Evolutionary conservation across 2,797 vertebrate species (phyloP).

Genomic region (Enoplosus armatus): DNA sequence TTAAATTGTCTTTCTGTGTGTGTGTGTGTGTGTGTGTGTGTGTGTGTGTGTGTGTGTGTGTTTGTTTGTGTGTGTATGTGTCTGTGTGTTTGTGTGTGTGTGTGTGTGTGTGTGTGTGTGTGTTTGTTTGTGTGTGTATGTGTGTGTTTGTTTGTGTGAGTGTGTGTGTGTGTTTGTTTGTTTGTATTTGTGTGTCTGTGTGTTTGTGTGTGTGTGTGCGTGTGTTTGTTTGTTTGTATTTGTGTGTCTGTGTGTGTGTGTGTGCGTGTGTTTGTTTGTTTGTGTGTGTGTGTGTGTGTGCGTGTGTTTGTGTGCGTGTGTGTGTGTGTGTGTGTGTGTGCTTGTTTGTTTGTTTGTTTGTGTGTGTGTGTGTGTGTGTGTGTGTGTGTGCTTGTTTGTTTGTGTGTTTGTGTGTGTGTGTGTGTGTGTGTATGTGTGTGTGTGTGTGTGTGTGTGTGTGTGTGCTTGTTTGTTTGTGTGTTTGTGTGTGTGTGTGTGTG

Average conservation of each 20-base stretch:
- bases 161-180: not conserved
- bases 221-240: constrained; percentile 26
- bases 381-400: not conserved
- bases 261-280: not conserved
- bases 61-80: constrained; percentile 3
- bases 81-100: constrained; percentile 26
- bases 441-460: constrained; percentile 6
- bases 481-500: constrained; percentile 33
- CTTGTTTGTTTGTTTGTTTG: constrained; percentile 27
- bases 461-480: constrained; percentile 28
- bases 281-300: constrained; percentile 4
- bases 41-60: no score
- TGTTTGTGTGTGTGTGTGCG: constrained; percentile 4
- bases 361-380: constrained; percentile 33
- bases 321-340: constrained; percentile 6
- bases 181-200: no score
- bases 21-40: constrained; percentile 6
- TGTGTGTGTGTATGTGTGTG: no score
- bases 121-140: constrained; percentile 54
- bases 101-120: constrained; percentile 38
- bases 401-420: constrained; percentile 3
- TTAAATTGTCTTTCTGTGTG: no score
- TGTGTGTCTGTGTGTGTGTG: constrained; percentile 34
- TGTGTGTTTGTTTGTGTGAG: constrained; percentile 37
- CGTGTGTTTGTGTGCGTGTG: no score